These are phyloP conservation scores for Syrphus vitripennis DNA, from an alignment of 2,888 invertebrate species.

Conservation along the genomic window DNA sequence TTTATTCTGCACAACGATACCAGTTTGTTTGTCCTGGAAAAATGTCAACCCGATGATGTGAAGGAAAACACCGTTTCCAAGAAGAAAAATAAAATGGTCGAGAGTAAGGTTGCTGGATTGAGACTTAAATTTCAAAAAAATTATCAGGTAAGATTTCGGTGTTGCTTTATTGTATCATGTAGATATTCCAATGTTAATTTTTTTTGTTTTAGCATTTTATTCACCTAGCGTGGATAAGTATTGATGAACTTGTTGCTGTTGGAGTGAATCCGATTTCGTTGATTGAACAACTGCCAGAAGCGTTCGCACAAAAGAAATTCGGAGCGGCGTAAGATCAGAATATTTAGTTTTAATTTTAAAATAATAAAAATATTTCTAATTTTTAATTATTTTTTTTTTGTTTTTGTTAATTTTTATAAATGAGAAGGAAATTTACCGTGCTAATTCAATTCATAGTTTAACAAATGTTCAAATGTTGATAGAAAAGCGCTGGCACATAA, in stretches of 20 bases:
- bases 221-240: slow-evolving; percentile 86
- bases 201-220: slow-evolving; percentile 85
- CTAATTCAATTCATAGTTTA: too few relatives aligned
- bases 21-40: slow-evolving; percentile 81
- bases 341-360: neutral
- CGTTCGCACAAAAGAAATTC: slow-evolving; percentile 86
- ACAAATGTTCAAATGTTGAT: too few relatives aligned
- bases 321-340: slow-evolving; percentile 80
- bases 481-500: too few relatives aligned
- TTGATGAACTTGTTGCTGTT: slow-evolving; percentile 88
- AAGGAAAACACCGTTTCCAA: slow-evolving; percentile 82
- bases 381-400: neutral
- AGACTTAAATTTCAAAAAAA: slow-evolving; percentile 39
- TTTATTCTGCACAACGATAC: slow-evolving; percentile 89
- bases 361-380: slow-evolving; percentile 7
- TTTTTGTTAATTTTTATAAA: neutral
- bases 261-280: slow-evolving; percentile 88
- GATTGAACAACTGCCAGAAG: slow-evolving; percentile 87
- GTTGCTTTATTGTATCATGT: neutral
- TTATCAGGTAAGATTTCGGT: slow-evolving; percentile 76
- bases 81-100: slow-evolving; percentile 77
- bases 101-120: slow-evolving; percentile 28
- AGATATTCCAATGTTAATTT: neutral
- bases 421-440: too few relatives aligned
- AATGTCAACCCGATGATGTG: slow-evolving; percentile 40